phyloP scores from a whole-genome alignment of 2,888 invertebrate genomes.

The Scelioninae gen. 1 region DNA sequence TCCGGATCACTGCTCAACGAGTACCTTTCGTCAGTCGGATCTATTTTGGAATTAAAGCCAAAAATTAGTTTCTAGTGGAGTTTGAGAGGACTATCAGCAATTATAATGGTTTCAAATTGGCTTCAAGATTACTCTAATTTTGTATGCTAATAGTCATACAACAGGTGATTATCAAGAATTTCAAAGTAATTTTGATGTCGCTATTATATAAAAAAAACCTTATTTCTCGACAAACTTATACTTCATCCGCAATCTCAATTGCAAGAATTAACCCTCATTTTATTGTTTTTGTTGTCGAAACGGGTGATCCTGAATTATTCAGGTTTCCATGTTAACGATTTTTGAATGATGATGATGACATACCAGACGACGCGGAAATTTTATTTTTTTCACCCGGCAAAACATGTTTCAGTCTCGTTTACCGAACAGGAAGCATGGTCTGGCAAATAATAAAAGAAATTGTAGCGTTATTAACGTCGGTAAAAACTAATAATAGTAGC shows the following conservation, averaged over 20 bases:
- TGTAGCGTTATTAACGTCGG: constrained; percentile 27
- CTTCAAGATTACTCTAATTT: neutral
- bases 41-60: constrained; percentile 34
- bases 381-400: constrained; percentile 21
- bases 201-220: too few species aligned
- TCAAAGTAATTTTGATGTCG: too few species aligned
- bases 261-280: neutral
- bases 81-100: neutral
- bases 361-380: constrained; percentile 47
- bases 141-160: too few species aligned
- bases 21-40: constrained; percentile 30
- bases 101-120: neutral
- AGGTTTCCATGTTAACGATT: constrained; percentile 28
- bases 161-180: too few species aligned
- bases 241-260: neutral
- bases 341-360: constrained; percentile 32
- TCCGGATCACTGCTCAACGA: constrained; percentile 23
- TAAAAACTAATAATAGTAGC: constrained; percentile 48
- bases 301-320: constrained; percentile 43
- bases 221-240: too few species aligned
- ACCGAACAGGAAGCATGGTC: constrained; percentile 41
- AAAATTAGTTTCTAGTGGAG: constrained; percentile 35
- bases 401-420: constrained; percentile 48
- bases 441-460: constrained; percentile 24
- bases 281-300: constrained; percentile 18